These are phyloP conservation scores for Nixonia krombeini DNA, from an alignment of 1,140 invertebrate species.

Conservation along the genomic window DNA sequence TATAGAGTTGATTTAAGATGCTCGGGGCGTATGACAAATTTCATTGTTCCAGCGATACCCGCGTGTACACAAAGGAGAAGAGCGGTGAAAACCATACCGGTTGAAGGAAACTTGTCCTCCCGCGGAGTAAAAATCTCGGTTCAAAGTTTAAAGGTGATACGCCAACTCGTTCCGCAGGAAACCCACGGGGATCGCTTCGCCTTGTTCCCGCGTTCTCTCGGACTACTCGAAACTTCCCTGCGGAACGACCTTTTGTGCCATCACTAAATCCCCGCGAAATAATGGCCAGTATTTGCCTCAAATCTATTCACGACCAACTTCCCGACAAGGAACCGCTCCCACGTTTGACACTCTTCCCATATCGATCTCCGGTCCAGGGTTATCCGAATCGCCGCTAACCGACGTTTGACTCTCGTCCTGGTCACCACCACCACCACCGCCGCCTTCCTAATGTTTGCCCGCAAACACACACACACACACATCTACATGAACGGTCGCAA, in stretches of 20 bases:
- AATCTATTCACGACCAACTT: constrained; percentile 16
- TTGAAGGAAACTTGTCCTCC: too few species aligned
- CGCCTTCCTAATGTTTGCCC: too few species aligned
- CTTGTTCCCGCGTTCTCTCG: constrained; percentile 12
- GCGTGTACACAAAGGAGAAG: constrained; percentile 4
- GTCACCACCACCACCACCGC: too few species aligned
- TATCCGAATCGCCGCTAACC: too few species aligned
- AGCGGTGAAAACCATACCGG: constrained; percentile 24
- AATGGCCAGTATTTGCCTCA: constrained; percentile 17
- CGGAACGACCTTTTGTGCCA: constrained; percentile 20
- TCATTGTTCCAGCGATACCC: not conserved
- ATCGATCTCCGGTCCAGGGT: too few species aligned
- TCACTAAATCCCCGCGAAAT: constrained; percentile 26
- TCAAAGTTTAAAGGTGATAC: constrained; percentile 33
- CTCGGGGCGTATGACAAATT: not conserved
- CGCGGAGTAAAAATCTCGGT: constrained; percentile 31
- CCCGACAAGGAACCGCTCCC: constrained; percentile 1
- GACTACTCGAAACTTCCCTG: constrained; percentile 15
- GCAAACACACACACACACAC: too few species aligned
- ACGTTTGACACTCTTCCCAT: not conserved
- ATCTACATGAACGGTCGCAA: too few species aligned
- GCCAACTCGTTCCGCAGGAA: constrained; percentile 12
- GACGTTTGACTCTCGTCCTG: too few species aligned
- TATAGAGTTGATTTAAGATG: not conserved
- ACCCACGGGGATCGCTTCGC: constrained; percentile 22